Conservation (phyloP, 1,140 invertebrate species). For the Polypedilum pembai region DNA sequence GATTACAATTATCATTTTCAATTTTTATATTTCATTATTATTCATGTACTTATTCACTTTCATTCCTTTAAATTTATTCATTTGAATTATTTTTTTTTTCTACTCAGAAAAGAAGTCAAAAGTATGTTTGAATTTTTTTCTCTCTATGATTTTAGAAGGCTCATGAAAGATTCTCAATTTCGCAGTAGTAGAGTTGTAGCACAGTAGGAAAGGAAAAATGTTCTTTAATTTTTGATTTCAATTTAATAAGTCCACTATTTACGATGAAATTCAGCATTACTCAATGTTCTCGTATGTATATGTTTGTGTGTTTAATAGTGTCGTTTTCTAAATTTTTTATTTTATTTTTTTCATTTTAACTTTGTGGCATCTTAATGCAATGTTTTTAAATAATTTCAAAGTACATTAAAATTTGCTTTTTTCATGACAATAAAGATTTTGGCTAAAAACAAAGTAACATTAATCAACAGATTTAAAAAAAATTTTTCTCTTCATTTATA, state of each 20-base stretch:
- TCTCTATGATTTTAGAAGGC: not conserved
- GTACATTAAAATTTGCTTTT: not conserved
- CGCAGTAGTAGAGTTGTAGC: not conserved
- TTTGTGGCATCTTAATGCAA: too few relatives aligned
- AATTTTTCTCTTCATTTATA: slow-evolving; percentile 9
- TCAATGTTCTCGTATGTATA: too few relatives aligned
- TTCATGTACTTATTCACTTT: not conserved
- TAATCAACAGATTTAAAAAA: slow-evolving; percentile 7
- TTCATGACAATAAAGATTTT: not conserved
- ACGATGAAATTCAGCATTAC: too few relatives aligned
- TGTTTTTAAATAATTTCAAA: not conserved
- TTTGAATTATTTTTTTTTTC: not conserved
- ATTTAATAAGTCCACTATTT: not conserved
- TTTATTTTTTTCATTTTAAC: not conserved
- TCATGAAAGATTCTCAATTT: not conserved
- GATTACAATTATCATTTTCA: slow-evolving; percentile 28
- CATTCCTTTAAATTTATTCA: not conserved
- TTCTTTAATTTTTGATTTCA: not conserved
- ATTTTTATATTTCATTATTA: not conserved
- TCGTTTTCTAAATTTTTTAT: not conserved
- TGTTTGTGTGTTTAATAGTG: not conserved
- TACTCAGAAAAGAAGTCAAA: slow-evolving; percentile 5
- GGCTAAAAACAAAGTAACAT: not conserved
- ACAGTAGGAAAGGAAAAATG: slow-evolving; percentile 3
- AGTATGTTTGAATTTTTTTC: not conserved